A percentile compares a stretch with the other conserved stretches of the same genome.
Evolutionary conservation across 1,140 invertebrate genomes (phyloP).

Genomic region (Drosophila ficusphila): DNA sequence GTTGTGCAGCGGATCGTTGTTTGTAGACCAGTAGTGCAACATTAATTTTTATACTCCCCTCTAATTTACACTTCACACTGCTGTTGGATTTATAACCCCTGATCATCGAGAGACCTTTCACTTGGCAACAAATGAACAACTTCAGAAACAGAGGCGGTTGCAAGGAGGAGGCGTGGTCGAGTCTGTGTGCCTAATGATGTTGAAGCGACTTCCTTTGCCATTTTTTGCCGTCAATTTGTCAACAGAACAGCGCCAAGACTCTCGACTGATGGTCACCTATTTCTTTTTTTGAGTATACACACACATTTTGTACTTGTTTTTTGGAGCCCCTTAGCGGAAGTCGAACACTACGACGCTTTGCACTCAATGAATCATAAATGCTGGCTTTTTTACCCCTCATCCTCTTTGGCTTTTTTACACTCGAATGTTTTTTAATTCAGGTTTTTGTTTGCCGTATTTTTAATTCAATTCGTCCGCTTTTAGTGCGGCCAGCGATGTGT

Average conservation of each 20-base stretch:
- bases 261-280: slow-evolving; percentile 42
- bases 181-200: slow-evolving; percentile 45
- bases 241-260: slow-evolving; percentile 38
- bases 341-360: slow-evolving; percentile 65
- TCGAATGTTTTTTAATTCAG: slow-evolving; percentile 18
- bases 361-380: slow-evolving; percentile 76
- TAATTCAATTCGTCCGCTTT: slow-evolving; percentile 57
- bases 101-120: slow-evolving; percentile 12
- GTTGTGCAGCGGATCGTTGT: slow-evolving; percentile 14
- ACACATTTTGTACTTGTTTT: slow-evolving; percentile 14
- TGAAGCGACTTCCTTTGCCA: slow-evolving; percentile 62
- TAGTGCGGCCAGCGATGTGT: slow-evolving; percentile 64
- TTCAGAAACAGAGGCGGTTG: no score
- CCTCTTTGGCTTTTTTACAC: slow-evolving; percentile 7
- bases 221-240: slow-evolving; percentile 60
- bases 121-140: no score
- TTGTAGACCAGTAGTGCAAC: slow-evolving; percentile 21
- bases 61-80: no score
- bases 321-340: slow-evolving; percentile 47
- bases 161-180: not conserved
- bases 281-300: slow-evolving; percentile 2
- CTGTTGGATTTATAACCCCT: not conserved
- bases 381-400: slow-evolving; percentile 4
- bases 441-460: slow-evolving; percentile 19
- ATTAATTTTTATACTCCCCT: slow-evolving; percentile 4